Base-by-base conservation (phyloP, 2,797 vertebrate genomes). In the Spea hammondii region DNA sequence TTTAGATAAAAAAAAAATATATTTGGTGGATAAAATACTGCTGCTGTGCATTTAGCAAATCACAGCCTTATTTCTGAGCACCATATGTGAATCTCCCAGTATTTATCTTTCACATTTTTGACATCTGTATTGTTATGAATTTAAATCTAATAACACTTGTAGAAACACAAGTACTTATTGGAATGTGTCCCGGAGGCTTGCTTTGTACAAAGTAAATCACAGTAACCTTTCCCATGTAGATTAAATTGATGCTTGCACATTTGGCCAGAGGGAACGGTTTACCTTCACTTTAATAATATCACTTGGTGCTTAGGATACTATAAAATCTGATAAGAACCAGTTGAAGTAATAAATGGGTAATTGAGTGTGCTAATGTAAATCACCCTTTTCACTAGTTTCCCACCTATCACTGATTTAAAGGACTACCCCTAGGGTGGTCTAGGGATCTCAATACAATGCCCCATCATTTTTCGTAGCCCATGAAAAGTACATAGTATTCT, bases 201-300 rank as follows among this genome's bases (percentile, higher is more conserved):
- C 90, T 89, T 93, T 96, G 94, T 96, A 67, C 94, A 90, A 86
- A 89, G 88, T 88, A 91, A 89, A 94, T 94, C 92, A 95, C 91
- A 95, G 91, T 93, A 92, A 94, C 91, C 94, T 95, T 95, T 91
- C 92, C 91, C 92, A 94, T 96, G 94, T 93, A 97, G 94, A 97
- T 95, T 94, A 96, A 95, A 94, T 93, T 95, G 91, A 91, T 96
- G 93, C 96, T 96, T 96, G 95, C 94, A 96, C 93, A 95, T 94
- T 95, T 95, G 93, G 90, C 93, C 94, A 81, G 91, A 67, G 46
- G 46, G 47, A 47, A n/a, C 10, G 12, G 48, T 11, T 67, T 67
- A 48, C 32, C 46, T 17, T 67, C 7, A 14, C 46, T 11, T 62
- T 62, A 59, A 59, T 10, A 62, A 62, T 62, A 62, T 17, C 14